phyloP scores from a whole-genome alignment of 2,888 invertebrate species.

The Perizoma affinitatum region DNA sequence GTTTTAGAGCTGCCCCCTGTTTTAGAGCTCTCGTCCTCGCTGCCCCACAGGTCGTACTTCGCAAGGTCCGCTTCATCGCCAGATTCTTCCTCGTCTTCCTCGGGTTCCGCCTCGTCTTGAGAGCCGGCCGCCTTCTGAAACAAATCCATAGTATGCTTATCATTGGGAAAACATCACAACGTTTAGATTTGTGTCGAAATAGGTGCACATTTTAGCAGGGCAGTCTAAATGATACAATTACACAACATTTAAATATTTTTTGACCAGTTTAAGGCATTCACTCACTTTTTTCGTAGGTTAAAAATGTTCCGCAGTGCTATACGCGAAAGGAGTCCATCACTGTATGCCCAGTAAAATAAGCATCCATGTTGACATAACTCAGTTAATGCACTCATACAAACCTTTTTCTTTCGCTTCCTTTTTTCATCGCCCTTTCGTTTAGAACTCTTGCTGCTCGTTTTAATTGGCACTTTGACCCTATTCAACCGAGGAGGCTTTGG shows the following conservation, averaged over 20 bases:
- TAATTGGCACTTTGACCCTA: conserved; percentile 72
- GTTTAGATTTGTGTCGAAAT: conserved; percentile 14
- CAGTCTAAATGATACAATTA: neutral
- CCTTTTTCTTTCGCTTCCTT: conserved; percentile 67
- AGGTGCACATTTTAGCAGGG: conserved; percentile 20
- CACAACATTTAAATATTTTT: no score
- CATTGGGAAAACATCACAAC: conserved; percentile 7
- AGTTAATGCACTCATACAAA: conserved; percentile 57
- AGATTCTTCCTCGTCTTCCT: conserved; percentile 85
- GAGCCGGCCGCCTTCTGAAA: conserved; percentile 70
- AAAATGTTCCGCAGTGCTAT: neutral
- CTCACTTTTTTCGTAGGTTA: no score
- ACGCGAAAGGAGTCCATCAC: conserved; percentile 5
- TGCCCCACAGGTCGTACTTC: conserved; percentile 91
- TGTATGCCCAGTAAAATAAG: conserved; percentile 16
- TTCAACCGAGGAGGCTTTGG: conserved; percentile 79
- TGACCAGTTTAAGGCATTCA: no score
- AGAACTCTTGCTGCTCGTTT: conserved; percentile 60
- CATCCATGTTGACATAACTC: conserved; percentile 20
- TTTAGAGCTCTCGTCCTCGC: conserved; percentile 81
- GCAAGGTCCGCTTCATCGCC: conserved; percentile 88
- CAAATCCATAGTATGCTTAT: conserved; percentile 48
- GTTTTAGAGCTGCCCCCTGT: conserved; percentile 51
- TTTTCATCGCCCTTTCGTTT: conserved; percentile 59
- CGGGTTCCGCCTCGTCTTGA: conserved; percentile 74